Evolutionary conservation across 2,113 vertebrate species (phyloP).

Genomic region (Corythoichthys intestinalis): DNA sequence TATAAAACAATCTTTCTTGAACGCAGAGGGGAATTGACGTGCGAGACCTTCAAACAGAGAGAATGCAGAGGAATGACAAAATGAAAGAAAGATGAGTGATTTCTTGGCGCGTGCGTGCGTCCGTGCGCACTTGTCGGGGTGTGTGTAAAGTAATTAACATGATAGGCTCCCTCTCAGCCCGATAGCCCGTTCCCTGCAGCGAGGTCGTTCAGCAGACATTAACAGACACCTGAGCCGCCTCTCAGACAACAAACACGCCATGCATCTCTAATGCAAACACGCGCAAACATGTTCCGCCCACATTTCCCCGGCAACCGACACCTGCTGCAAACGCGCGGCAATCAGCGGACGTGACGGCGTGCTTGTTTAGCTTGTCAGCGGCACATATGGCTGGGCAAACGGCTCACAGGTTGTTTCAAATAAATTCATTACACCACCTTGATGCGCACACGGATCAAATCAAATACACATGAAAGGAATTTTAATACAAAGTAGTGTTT

Average conservation of each 20-base stretch:
- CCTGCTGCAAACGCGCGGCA: conserved; percentile 34
- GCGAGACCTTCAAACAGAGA: conserved; percentile 66
- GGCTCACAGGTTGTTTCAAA: conserved; percentile 13
- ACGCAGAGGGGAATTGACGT: conserved; percentile 73
- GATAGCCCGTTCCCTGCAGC: conserved; percentile 72
- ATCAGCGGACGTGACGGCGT: conserved; percentile 38
- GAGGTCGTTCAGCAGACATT: conserved; percentile 69
- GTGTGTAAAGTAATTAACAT: conserved; percentile 75
- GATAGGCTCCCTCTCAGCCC: conserved; percentile 71
- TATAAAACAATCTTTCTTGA: conserved; percentile 74
- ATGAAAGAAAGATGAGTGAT: conserved; percentile 59
- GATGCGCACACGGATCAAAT: conserved; percentile 18
- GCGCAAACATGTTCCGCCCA: conserved; percentile 40
- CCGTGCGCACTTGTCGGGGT: conserved; percentile 57
- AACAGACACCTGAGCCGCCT: conserved; percentile 64
- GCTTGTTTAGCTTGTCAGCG: conserved; percentile 35
- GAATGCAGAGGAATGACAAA: conserved; percentile 59
- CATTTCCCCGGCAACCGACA: conserved; percentile 38
- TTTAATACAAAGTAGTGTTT: neutral
- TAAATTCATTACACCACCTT: conserved; percentile 37
- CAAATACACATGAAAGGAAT: neutral
- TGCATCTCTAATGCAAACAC: conserved; percentile 52
- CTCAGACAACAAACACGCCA: conserved; percentile 56
- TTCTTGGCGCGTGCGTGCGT: conserved; percentile 25
- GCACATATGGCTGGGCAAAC: neutral